Conservation (phyloP, 35 echinoderm and acorn worm genomes). For the Ophioderma brevispina region DNA sequence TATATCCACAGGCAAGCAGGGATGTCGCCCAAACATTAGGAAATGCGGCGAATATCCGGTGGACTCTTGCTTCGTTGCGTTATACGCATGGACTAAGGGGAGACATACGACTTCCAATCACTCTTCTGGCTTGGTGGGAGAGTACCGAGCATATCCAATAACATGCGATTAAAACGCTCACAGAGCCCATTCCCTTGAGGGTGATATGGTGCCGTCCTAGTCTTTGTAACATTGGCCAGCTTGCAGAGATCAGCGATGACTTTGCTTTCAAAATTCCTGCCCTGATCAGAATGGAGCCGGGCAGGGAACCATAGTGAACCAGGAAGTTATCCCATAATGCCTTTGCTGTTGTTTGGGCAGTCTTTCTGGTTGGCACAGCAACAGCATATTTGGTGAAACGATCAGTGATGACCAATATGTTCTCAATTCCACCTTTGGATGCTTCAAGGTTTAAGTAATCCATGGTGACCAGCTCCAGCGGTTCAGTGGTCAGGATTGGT, state of each 20-base stretch:
- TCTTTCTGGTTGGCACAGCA: conserved; percentile 61
- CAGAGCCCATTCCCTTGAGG: no score
- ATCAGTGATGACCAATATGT: conserved; percentile 77
- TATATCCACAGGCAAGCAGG: no score
- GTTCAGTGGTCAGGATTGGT: conserved; percentile 42
- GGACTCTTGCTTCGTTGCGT: no score
- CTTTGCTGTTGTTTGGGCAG: conserved; percentile 53
- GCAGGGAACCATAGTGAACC: conserved; percentile 31
- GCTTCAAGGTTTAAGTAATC: conserved; percentile 60
- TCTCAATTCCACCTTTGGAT: conserved; percentile 58
- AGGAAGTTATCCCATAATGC: conserved; percentile 58
- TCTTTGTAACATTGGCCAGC: no score
- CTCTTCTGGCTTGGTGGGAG: no score
- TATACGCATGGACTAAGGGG: no score
- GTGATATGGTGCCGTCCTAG: no score
- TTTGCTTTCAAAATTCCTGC: conserved; percentile 45
- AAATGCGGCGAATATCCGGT: no score
- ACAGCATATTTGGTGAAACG: conserved; percentile 74
- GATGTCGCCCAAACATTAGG: no score
- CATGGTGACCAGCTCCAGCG: conserved; percentile 54
- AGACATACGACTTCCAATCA: no score
- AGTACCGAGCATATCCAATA: no score
- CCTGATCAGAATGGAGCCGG: conserved; percentile 65
- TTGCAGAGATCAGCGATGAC: conserved; percentile 65
- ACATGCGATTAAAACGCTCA: no score